A percentile compares a stretch with the other conserved stretches of the same genome.
phyloP scores from a whole-genome alignment of 2,888 invertebrate genomes.

The Conops quadrifasciatus region DNA sequence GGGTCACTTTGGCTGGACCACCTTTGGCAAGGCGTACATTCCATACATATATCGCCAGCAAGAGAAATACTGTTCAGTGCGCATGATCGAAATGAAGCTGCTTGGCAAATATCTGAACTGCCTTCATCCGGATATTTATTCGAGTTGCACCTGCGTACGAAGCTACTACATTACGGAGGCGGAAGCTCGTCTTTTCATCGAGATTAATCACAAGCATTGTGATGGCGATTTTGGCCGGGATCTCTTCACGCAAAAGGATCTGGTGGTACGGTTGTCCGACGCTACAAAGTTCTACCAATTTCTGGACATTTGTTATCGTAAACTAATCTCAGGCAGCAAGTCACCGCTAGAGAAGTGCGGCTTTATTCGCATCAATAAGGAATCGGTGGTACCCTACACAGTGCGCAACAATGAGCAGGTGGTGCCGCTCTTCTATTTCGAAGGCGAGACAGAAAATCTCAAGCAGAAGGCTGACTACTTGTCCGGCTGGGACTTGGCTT shows the following conservation, averaged over 20 bases:
- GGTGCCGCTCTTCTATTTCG: slow-evolving; percentile 89
- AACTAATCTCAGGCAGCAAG: slow-evolving; percentile 76
- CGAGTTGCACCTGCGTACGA: slow-evolving; percentile 88
- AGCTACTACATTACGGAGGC: slow-evolving; percentile 93
- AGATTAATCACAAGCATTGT: slow-evolving; percentile 92
- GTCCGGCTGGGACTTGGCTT: slow-evolving; percentile 91
- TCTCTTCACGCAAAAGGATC: slow-evolving; percentile 85
- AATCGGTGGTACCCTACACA: slow-evolving; percentile 92
- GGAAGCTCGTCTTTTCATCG: slow-evolving; percentile 88
- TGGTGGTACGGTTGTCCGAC: slow-evolving; percentile 87
- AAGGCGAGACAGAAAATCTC: slow-evolving; percentile 89
- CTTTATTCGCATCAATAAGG: slow-evolving; percentile 90
- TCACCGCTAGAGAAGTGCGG: slow-evolving; percentile 83
- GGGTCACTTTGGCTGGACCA: slow-evolving; percentile 91
- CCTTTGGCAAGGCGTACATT: slow-evolving; percentile 84
- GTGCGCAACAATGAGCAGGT: slow-evolving; percentile 83
- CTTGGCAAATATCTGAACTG: slow-evolving; percentile 88
- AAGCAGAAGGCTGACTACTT: slow-evolving; percentile 86
- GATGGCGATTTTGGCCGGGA: slow-evolving; percentile 90
- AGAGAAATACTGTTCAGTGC: slow-evolving; percentile 91
- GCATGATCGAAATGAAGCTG: slow-evolving; percentile 91
- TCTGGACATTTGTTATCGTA: slow-evolving; percentile 87
- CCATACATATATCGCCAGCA: slow-evolving; percentile 87
- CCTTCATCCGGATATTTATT: slow-evolving; percentile 88
- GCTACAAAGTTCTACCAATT: slow-evolving; percentile 91